These are phyloP conservation scores for Platysteira castanea DNA, from an alignment of 2,113 vertebrate species.

Conservation along the genomic window DNA sequence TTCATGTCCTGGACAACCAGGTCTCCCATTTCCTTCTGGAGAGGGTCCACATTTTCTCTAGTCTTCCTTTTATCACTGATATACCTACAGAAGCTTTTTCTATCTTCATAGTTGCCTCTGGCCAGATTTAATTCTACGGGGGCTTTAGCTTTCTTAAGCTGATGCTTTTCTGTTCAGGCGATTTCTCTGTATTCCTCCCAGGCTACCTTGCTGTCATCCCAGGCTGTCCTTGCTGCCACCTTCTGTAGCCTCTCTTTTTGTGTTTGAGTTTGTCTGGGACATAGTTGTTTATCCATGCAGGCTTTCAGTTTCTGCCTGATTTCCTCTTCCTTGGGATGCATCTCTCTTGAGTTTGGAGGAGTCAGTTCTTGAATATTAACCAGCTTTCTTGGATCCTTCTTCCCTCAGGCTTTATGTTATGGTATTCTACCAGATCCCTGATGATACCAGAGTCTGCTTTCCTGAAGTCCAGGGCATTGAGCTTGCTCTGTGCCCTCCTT, in stretches of 20 bases:
- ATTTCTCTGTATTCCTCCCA: background rate
- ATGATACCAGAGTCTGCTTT: background rate
- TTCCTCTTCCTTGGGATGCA: background rate
- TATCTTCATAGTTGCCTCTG: background rate
- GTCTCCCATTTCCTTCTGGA: background rate
- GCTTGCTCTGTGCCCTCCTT: background rate
- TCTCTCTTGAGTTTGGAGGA: background rate
- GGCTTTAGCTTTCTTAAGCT: background rate
- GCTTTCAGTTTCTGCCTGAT: background rate
- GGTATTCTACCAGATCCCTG: background rate
- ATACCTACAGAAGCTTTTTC: background rate
- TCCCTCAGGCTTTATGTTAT: background rate
- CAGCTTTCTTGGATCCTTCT: background rate
- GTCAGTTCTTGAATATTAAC: background rate
- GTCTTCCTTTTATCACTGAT: background rate
- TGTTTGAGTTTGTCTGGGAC: background rate
- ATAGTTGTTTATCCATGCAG: background rate
- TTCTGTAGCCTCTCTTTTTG: background rate
- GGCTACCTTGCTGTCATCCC: background rate
- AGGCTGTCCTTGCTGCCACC: background rate
- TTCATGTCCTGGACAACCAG: background rate
- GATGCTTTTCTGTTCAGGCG: background rate
- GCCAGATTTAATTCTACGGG: background rate
- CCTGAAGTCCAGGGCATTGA: background rate
- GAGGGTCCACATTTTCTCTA: background rate